Conservation (phyloP, 2,797 vertebrate genomes). For the Ispidina lecontei region DNA sequence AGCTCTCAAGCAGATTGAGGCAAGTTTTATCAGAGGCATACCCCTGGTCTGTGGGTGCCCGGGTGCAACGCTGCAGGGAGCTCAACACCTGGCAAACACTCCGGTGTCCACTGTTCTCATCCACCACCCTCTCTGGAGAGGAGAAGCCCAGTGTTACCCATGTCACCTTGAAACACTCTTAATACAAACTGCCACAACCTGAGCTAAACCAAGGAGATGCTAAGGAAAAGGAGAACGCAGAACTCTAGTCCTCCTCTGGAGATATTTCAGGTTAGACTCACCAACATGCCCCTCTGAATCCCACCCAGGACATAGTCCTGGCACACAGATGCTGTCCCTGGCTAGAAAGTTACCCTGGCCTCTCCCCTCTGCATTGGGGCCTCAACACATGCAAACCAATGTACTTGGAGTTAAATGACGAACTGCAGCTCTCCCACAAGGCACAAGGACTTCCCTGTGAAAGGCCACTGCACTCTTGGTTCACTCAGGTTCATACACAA, state of each 20-base stretch:
- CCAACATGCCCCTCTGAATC: rapidly evolving
- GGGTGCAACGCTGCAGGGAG: rapidly evolving
- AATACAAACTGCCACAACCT: background rate
- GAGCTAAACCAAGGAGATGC: background rate
- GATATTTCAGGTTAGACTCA: background rate
- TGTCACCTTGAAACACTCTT: background rate
- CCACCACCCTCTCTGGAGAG: background rate
- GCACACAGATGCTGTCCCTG: background rate
- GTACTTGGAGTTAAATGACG: background rate
- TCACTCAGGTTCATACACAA: background rate
- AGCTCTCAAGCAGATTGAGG: rapidly evolving
- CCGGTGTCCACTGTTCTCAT: rapidly evolving
- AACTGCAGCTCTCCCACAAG: background rate
- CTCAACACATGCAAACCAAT: background rate
- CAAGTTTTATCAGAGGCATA: background rate
- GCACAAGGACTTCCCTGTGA: background rate
- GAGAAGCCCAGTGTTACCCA: background rate
- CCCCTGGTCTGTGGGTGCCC: rapidly evolving
- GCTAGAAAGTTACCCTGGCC: background rate
- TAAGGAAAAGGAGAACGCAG: background rate
- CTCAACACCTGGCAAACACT: rapidly evolving
- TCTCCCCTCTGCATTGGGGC: background rate
- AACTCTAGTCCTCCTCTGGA: background rate
- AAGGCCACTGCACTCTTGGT: background rate
- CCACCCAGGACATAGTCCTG: rapidly evolving